Base-by-base conservation (phyloP, 2,888 invertebrate species). In the Plebejus argus region DNA sequence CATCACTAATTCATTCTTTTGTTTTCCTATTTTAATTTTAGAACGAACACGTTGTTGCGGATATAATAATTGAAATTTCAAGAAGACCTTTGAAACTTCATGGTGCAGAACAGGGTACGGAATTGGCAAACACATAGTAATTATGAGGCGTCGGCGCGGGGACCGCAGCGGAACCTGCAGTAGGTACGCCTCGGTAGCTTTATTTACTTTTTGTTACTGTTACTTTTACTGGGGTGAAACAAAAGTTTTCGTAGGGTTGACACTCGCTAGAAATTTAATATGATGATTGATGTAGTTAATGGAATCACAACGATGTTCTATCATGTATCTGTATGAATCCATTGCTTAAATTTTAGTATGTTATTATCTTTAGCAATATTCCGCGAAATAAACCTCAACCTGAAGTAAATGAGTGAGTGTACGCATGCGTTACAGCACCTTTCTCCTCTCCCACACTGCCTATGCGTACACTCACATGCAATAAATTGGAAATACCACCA, bases 121-220 rank as follows among this genome's bases (percentile, higher is more conserved):
- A 39, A 71, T 71, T 71, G 71, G 71, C 71, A 71, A 71, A 71
- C 71, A 71, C 35, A 71, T 39, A 71, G 71, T 71, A 71, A 71
- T 71, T 71, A 71, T 71, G 66, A 66, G 71, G 71, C 39, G 70
- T 77, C 76, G 79, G 78, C 79, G 56, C 71, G 71, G 71, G 33
- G 71, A n/a, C 39, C 71, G 71, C 71, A 39, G 71, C 71, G 71
- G 71, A 35, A 71, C 71, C 71, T 71, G 71, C 35, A 35, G 71
- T 20, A 39, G n/a, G 7, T 39, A 35, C 35, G 71, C 35, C 39
- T 71, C 20, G 39, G 39, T 39, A 39, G 71, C 71, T 71, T 66
- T 66, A 66, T 66, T 66, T 66, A 66, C 66, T 66, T 66, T 66
- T 66, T 61, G 61, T 23, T 66, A 66, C 61, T 66, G 61, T 66